Evolutionary conservation across 2,797 vertebrate species (phyloP).

Genomic region (Vipera ursinii): DNA sequence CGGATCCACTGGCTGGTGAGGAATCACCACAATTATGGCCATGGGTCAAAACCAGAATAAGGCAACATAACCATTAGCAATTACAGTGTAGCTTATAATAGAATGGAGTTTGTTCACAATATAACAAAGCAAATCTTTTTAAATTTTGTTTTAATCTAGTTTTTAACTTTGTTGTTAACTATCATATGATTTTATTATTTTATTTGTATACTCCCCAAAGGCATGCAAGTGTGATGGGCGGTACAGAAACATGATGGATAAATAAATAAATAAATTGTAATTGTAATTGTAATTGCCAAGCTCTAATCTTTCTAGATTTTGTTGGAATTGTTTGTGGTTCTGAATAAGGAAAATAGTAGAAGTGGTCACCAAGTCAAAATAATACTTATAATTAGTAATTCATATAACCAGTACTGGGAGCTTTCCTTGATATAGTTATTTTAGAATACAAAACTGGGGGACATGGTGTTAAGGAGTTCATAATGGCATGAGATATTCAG

Average conservation of each 20-base stretch:
- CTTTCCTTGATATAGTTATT: neutral
- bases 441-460: neutral
- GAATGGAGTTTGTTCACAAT: neutral
- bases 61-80: neutral
- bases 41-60: neutral
- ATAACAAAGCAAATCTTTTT: neutral
- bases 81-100: neutral
- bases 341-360: neutral
- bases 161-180: no score
- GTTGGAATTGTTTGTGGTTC: neutral
- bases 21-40: no score
- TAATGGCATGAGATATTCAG: neutral
- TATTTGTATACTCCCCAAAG: no score
- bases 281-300: neutral
- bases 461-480: neutral
- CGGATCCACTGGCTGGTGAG: no score
- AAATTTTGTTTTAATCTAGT: no score
- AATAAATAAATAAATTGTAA: neutral
- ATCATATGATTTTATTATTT: no score
- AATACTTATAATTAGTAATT: neutral
- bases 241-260: no score
- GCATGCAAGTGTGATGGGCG: no score
- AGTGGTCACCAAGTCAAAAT: neutral
- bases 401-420: neutral
- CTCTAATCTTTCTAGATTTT: neutral